These are phyloP conservation scores for Prostheceraeus crozeri DNA, from an alignment of 2,888 invertebrate genomes.

Conservation along the genomic window DNA sequence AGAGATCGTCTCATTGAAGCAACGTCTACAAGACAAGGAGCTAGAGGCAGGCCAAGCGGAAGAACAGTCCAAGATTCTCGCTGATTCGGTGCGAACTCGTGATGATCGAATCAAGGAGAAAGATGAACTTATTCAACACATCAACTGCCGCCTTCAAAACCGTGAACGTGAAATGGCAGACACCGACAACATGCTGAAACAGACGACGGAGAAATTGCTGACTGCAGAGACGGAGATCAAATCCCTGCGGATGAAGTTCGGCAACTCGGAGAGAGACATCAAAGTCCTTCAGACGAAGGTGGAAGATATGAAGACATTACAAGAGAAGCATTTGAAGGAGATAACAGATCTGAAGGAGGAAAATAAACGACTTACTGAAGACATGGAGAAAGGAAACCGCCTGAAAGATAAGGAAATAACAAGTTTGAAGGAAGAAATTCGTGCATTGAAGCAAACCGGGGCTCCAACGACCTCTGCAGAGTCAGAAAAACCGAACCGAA, in stretches of 20 bases:
- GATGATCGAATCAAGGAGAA: conserved; percentile 53
- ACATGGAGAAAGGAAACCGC: too few species aligned
- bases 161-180: conserved; percentile 46
- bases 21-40: conserved; percentile 44
- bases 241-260: conserved; percentile 42
- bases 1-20: too few species aligned
- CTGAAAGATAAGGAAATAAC: too few species aligned
- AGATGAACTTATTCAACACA: conserved; percentile 47
- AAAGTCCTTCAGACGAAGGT: background rate
- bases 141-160: conserved; percentile 45
- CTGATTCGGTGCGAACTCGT: conserved; percentile 45
- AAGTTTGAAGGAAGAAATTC: too few species aligned
- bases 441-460: too few species aligned
- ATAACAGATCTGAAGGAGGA: background rate
- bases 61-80: conserved; percentile 50
- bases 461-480: too few species aligned
- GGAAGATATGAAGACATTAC: background rate
- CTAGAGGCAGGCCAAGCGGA: conserved; percentile 49
- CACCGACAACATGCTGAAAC: conserved; percentile 46
- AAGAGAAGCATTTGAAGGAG: background rate
- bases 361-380: background rate
- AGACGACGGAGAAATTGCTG: conserved; percentile 43
- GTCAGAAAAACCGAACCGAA: too few species aligned
- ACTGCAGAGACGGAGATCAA: conserved; percentile 45
- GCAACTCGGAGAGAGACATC: conserved; percentile 24